A percentile compares a stretch with the other conserved stretches of the same genome.
Conservation (phyloP, 2,113 vertebrate genomes). For the Pterocles burchelli region DNA sequence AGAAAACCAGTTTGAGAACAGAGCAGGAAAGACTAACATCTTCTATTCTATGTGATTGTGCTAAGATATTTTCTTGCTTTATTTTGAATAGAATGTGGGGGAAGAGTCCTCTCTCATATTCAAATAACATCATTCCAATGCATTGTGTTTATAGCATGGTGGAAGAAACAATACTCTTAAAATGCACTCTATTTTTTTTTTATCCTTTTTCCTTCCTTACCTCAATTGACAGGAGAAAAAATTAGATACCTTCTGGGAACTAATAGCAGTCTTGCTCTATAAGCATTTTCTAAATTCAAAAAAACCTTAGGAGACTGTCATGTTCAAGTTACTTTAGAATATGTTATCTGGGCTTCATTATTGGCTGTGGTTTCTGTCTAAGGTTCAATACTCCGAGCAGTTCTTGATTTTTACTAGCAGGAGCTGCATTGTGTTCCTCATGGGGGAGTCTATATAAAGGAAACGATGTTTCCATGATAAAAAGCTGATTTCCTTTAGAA, state of each 20-base stretch:
- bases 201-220: background rate
- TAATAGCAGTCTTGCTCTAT: background rate
- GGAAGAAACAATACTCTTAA: background rate
- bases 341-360: background rate
- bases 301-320: background rate
- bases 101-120: background rate
- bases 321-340: background rate
- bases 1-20: background rate
- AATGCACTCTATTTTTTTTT: background rate
- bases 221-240: background rate
- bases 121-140: background rate
- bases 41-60: background rate
- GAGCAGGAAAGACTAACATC: background rate
- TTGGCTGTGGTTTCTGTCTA: background rate
- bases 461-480: slow-evolving; percentile 17
- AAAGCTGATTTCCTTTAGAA: slow-evolving; percentile 58
- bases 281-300: background rate
- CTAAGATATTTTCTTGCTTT: background rate
- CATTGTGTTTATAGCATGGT: background rate
- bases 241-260: background rate
- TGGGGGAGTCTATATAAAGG: slow-evolving; percentile 48
- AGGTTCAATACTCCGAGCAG: background rate
- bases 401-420: background rate
- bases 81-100: background rate
- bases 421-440: slow-evolving; percentile 33